These are phyloP conservation scores for Drosophila sordidula DNA, from an alignment of 2,888 invertebrate genomes.

Conservation along the genomic window DNA sequence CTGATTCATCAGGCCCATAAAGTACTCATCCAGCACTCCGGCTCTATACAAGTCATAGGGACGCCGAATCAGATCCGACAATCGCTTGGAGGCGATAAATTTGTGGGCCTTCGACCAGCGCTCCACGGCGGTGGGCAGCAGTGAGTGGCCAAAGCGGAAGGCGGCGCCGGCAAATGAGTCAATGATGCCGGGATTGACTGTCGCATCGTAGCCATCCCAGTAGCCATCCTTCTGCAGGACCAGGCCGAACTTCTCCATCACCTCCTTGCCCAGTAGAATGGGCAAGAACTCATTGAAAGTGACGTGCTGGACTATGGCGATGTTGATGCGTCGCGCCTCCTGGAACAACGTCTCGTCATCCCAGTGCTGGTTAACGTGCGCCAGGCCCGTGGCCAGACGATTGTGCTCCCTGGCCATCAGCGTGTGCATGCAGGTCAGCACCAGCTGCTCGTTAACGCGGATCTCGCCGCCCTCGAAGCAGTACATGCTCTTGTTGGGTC, in stretches of 20 bases:
- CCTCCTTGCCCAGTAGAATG: slow-evolving; percentile 94
- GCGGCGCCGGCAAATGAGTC: slow-evolving; percentile 96
- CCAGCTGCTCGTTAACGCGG: slow-evolving; percentile 95
- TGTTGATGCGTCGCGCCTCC: slow-evolving; percentile 93
- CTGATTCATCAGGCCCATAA: slow-evolving; percentile 97
- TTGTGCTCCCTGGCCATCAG: slow-evolving; percentile 96
- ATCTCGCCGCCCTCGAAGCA: slow-evolving; percentile 98
- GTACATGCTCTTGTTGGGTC: slow-evolving; percentile 95
- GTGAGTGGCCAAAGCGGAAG: slow-evolving; percentile 95
- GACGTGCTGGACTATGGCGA: slow-evolving; percentile 95
- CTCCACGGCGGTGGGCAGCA: slow-evolving; percentile 95
- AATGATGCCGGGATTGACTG: slow-evolving; percentile 94
- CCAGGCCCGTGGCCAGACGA: slow-evolving; percentile 90
- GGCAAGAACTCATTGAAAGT: slow-evolving; percentile 96
- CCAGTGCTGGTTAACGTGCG: slow-evolving; percentile 95
- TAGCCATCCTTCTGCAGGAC: slow-evolving; percentile 91
- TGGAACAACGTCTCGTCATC: slow-evolving; percentile 96
- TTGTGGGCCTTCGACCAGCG: slow-evolving; percentile 98
- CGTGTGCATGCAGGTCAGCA: slow-evolving; percentile 96
- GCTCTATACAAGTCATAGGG: slow-evolving; percentile 96
- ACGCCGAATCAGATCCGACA: slow-evolving; percentile 94
- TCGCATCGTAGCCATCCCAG: slow-evolving; percentile 89
- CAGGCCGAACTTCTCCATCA: slow-evolving; percentile 95
- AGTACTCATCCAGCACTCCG: slow-evolving; percentile 95
- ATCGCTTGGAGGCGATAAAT: slow-evolving; percentile 95